Evolutionary conservation across 2,888 invertebrate species (phyloP), one percentile per base, ranked within the genome.

Genomic region (Polyploca ridens): DNA sequence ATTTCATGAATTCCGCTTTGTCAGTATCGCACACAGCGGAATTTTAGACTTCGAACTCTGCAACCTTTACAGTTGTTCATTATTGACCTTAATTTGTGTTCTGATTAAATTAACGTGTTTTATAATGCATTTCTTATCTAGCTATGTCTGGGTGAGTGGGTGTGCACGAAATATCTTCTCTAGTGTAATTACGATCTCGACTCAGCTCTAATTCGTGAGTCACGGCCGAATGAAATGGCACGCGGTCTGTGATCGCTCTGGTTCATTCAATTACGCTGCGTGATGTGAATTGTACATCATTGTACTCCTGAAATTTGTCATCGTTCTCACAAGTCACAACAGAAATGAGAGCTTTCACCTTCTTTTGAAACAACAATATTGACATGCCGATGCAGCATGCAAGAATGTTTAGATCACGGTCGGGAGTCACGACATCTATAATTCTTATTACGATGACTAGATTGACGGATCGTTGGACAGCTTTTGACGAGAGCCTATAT

Each of bases 161-260:
- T 88, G 87, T 87, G 85, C 91, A 90, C 90, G 88, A 89, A 89
- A 90, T 90, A 89, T 85, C 85, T 89, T 85, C 85, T 87, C 81
- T 82, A 81, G 83, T 82, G 85, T 93, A 92, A 91, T 93, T 91
- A 90, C 88, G 85, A 90, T 91, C 90, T 91, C 85, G 84, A 80
- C 84, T 83, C 74, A 90, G 91, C 83, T 92, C 91, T 93, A 92
- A 92, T 92, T 93, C 93, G 93, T 93, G 93, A 92, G 91, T 93
- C 93, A 93, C 93, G 93, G 85, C 71, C 41, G 41, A 13, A 13
- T 41, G 41, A 41, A 41, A 41, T 41, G 41, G 41, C 41, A 41
- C 41, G 41, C 41, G 41, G 41, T 38, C 86, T 87, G 85, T 83
- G 87, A 87, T 87, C 84, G 86, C 83, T 74, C 80, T 80, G 82